Evolutionary conservation across 2,113 vertebrate genomes (phyloP).

Genomic region (Puffinus mauretanicus): DNA sequence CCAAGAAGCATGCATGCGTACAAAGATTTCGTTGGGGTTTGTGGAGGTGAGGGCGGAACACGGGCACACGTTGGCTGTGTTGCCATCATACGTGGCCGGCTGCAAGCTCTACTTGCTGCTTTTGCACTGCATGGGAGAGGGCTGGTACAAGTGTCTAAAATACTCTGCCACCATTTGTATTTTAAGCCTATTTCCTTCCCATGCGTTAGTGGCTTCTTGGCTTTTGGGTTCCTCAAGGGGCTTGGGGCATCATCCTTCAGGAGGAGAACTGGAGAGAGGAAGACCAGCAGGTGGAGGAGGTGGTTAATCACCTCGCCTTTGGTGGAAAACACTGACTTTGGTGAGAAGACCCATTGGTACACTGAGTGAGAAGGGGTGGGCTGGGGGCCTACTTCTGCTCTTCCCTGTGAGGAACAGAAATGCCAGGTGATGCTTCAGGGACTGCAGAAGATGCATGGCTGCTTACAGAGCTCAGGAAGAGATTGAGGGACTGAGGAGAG

Average conservation of each 20-base stretch:
- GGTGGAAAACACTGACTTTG: background rate
- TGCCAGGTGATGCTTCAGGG: background rate
- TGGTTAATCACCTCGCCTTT: background rate
- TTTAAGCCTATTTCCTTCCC: background rate
- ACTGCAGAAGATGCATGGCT: background rate
- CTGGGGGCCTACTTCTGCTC: background rate
- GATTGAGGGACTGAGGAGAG: background rate
- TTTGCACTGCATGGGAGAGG: background rate
- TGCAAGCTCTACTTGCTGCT: background rate
- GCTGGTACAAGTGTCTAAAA: background rate
- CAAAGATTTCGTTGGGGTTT: background rate
- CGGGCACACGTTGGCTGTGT: rapidly evolving
- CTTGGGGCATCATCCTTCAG: background rate
- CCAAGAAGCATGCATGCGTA: rapidly evolving
- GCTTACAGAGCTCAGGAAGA: background rate
- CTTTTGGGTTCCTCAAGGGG: background rate
- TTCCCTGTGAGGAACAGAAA: background rate
- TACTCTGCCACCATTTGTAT: background rate
- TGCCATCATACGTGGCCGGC: rapidly evolving
- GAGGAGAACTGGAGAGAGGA: background rate
- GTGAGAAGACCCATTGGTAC: background rate
- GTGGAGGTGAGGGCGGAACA: background rate
- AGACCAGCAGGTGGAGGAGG: background rate
- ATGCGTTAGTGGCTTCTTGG: background rate
- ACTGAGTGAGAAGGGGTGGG: background rate